These are phyloP conservation scores for Pristionchus entomophagus DNA, from an alignment of 2,888 invertebrate genomes.

Conservation along the genomic window DNA sequence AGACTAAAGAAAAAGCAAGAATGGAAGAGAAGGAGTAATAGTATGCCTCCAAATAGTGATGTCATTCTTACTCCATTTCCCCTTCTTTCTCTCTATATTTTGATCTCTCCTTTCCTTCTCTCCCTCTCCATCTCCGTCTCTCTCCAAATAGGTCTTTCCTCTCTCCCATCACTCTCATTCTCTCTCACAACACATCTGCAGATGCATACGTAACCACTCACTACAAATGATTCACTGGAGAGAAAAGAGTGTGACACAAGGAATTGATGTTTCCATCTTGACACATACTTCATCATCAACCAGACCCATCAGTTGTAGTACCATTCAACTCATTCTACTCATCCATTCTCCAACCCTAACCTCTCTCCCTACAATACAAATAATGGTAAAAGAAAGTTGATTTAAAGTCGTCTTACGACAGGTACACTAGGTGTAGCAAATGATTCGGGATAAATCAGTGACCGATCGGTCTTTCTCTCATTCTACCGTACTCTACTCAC, in stretches of 20 bases:
- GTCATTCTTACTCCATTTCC: slow-evolving; percentile 30
- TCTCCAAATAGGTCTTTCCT: slow-evolving; percentile 20
- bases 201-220: neutral
- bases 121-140: neutral
- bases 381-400: too few relatives aligned
- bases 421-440: too few relatives aligned
- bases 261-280: neutral
- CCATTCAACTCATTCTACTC: neutral
- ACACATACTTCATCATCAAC: neutral
- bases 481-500: slow-evolving; percentile 80
- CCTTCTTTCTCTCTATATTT: neutral
- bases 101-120: neutral
- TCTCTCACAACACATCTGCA: neutral
- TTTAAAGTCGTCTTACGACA: too few relatives aligned
- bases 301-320: neutral
- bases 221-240: neutral
- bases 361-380: too few relatives aligned
- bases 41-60: slow-evolving; percentile 27
- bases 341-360: neutral
- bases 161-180: neutral
- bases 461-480: neutral
- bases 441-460: neutral
- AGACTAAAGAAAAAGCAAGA: neutral
- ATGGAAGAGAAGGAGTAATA: slow-evolving; percentile 2
- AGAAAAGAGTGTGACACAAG: neutral